These are phyloP conservation scores for Melanaphis sacchari DNA, from an alignment of 1,140 invertebrate species.

Conservation along the genomic window DNA sequence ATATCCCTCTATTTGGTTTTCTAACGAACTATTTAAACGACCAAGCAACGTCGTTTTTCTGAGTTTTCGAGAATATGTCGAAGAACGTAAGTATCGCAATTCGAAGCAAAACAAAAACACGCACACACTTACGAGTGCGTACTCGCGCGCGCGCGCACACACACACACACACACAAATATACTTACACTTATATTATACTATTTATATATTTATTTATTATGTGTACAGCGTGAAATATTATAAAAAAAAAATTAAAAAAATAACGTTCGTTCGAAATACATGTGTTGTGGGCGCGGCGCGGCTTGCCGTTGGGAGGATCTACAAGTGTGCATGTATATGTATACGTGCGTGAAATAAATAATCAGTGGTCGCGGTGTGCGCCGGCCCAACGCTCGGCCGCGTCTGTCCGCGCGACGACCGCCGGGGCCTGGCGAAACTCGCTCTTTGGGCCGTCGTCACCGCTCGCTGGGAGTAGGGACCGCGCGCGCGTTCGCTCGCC, in stretches of 20 bases:
- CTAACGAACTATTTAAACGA: neutral
- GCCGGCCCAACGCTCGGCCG: conserved; percentile 34
- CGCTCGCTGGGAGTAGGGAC: conserved; percentile 24
- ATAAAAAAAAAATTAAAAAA: neutral
- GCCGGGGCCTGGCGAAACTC: conserved; percentile 28
- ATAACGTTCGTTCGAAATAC: conserved; percentile 1
- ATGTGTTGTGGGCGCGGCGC: conserved; percentile 47
- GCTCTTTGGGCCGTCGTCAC: neutral
- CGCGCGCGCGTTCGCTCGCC: neutral
- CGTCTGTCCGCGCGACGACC: conserved; percentile 19
- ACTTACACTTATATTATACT: neutral
- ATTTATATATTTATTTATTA: neutral
- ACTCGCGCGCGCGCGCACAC: too few relatives aligned
- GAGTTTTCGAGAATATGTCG: neutral
- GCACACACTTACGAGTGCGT: neutral
- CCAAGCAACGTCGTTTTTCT: neutral
- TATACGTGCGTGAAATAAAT: neutral
- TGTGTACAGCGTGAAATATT: neutral
- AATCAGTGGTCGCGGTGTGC: conserved; percentile 14
- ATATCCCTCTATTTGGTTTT: conserved; percentile 3
- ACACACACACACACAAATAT: neutral
- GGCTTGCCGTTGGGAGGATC: conserved; percentile 40
- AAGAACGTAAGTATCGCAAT: neutral
- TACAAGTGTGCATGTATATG: neutral
- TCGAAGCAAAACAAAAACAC: neutral